A percentile compares a stretch with the other conserved stretches of the same genome.
phyloP scores from a whole-genome alignment of 2,888 invertebrate species.

The Drosophila borborema region DNA sequence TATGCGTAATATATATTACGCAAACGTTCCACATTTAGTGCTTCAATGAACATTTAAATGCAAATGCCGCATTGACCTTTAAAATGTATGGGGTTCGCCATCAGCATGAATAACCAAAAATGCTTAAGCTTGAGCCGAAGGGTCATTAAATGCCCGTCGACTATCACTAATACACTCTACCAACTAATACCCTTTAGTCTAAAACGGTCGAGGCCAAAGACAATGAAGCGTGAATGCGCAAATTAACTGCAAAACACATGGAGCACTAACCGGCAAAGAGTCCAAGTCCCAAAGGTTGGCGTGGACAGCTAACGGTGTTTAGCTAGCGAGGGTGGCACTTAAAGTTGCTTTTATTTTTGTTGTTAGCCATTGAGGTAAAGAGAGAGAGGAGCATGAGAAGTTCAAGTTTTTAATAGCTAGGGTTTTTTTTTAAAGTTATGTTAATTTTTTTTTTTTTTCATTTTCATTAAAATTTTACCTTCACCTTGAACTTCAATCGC shows the following conservation, averaged over 20 bases:
- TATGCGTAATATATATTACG: conserved; percentile 15
- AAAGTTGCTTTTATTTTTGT: not conserved
- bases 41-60: conserved; percentile 56
- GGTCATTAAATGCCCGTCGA: conserved; percentile 30
- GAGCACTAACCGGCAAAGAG: conserved; percentile 2
- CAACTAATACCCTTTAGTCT: conserved; percentile 1
- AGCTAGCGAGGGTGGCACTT: conserved; percentile 1
- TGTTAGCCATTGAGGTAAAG: not conserved
- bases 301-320: not conserved
- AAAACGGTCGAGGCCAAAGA: conserved; percentile 16
- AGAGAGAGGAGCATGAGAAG: too few species aligned
- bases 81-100: conserved; percentile 13
- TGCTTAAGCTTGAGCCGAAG: conserved; percentile 2
- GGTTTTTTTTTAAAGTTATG: not conserved
- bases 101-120: conserved; percentile 6
- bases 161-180: conserved; percentile 3
- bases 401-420: not conserved
- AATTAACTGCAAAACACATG: conserved; percentile 43
- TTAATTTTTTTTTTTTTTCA: too few species aligned
- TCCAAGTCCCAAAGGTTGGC: not conserved
- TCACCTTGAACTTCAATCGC: not conserved
- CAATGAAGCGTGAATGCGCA: conserved; percentile 50
- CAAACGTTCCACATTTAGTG: conserved; percentile 2
- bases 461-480: not conserved
- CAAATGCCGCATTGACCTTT: conserved; percentile 37